A percentile compares a stretch with the other conserved stretches of the same genome.
phyloP scores from a whole-genome alignment of 2,888 invertebrate species.

The Drosophila parthenogenetica region DNA sequence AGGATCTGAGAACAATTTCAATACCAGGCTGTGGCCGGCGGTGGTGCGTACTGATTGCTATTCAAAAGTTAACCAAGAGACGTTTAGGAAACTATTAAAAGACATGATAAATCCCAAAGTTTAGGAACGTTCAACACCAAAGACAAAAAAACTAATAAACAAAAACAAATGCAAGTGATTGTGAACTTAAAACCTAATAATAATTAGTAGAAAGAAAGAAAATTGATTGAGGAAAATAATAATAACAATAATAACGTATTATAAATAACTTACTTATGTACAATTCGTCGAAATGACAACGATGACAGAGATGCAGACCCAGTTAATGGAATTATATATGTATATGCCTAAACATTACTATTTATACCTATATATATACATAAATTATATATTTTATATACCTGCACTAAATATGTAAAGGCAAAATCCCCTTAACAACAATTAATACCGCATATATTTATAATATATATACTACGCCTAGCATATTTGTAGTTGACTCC shows the following conservation, averaged over 20 bases:
- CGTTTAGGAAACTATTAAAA: constrained; percentile 33
- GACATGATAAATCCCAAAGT: constrained; percentile 52
- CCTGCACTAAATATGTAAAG: constrained; percentile 58
- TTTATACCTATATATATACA: constrained; percentile 54
- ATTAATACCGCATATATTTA: constrained; percentile 29
- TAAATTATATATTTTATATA: constrained; percentile 76
- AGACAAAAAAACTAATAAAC: constrained; percentile 52
- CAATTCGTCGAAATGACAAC: constrained; percentile 65
- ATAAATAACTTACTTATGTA: constrained; percentile 49
- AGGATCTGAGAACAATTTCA: neutral
- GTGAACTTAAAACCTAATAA: constrained; percentile 61
- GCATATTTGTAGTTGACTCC: constrained; percentile 32
- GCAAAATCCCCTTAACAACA: constrained; percentile 25
- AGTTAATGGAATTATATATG: constrained; percentile 56
- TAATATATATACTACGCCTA: neutral
- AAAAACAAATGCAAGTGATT: constrained; percentile 62
- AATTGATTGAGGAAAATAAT: constrained; percentile 29
- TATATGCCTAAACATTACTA: constrained; percentile 49
- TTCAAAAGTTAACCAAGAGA: constrained; percentile 43
- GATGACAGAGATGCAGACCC: constrained; percentile 33
- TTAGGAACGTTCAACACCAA: constrained; percentile 67
- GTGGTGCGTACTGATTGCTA: constrained; percentile 46
- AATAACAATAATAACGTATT: constrained; percentile 19
- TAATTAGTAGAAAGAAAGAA: constrained; percentile 35
- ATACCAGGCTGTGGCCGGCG: constrained; percentile 27